Evolutionary conservation across 2,113 vertebrate species (phyloP).

Genomic region (Atlantisia rogersi): DNA sequence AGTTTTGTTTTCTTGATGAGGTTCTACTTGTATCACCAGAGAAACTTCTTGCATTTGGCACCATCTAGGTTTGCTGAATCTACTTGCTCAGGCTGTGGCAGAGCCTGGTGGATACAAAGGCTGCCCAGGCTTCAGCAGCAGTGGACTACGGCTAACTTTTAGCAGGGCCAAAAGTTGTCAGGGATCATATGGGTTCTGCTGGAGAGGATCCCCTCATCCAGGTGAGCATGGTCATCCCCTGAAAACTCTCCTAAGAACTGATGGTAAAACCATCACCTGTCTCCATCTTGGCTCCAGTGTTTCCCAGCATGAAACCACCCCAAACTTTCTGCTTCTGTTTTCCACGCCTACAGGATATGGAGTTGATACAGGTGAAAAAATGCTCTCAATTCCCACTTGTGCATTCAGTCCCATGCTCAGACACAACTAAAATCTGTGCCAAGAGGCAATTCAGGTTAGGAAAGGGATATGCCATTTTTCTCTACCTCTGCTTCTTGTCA

Average conservation of each 20-base stretch:
- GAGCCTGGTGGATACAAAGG: background rate
- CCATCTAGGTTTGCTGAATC: background rate
- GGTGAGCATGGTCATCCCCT: background rate
- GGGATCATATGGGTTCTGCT: background rate
- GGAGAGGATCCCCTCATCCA: background rate
- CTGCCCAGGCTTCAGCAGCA: background rate
- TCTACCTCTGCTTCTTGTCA: constrained; percentile 75
- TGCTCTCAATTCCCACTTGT: background rate
- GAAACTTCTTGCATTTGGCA: background rate
- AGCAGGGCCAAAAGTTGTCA: background rate
- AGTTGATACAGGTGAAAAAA: background rate
- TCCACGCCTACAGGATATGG: background rate
- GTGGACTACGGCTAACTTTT: background rate
- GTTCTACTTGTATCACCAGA: background rate
- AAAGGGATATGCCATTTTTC: constrained; percentile 44
- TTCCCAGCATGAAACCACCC: background rate
- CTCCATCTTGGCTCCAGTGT: background rate
- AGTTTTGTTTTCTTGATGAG: background rate
- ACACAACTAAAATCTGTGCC: constrained; percentile 33
- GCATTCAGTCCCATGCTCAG: constrained; percentile 33
- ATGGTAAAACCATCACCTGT: background rate
- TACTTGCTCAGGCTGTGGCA: background rate
- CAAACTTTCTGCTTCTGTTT: background rate
- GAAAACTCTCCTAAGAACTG: background rate
- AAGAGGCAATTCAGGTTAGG: constrained; percentile 63